Evolutionary conservation across 1,140 invertebrate species (phyloP).

Genomic region (Tachypleus tridentatus): DNA sequence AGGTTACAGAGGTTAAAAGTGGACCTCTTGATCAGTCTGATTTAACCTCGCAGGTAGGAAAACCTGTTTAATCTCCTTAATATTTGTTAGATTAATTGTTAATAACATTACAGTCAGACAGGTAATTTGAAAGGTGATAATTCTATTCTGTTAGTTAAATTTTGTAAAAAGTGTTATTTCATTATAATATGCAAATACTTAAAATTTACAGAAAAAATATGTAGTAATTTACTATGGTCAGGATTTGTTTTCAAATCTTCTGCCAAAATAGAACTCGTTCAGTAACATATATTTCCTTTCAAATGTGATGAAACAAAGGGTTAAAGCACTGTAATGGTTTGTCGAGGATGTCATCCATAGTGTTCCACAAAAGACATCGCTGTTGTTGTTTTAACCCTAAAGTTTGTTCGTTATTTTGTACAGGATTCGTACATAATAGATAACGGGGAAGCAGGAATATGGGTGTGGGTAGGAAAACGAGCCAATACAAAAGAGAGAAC

Average conservation of each 20-base stretch:
- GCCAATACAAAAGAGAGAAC: slow-evolving; percentile 52
- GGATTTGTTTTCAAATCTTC: neutral
- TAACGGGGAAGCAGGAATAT: slow-evolving; percentile 64
- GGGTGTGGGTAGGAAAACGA: slow-evolving; percentile 80
- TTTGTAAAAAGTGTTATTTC: neutral
- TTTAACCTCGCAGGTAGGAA: slow-evolving; percentile 52
- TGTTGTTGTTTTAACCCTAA: no score
- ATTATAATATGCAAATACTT: neutral
- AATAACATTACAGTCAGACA: no score
- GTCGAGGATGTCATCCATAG: no score
- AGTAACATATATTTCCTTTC: neutral
- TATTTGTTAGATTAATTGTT: no score
- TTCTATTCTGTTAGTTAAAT: neutral
- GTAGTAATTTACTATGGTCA: no score
- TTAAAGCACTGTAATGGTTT: no score
- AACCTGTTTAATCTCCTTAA: neutral
- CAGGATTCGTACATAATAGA: slow-evolving; percentile 78
- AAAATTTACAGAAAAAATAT: neutral
- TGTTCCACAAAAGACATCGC: no score
- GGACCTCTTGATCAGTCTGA: slow-evolving; percentile 67
- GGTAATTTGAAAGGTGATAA: no score
- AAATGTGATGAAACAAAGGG: neutral
- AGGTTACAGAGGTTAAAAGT: slow-evolving; percentile 73
- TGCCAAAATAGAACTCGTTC: neutral
- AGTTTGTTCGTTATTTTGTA: slow-evolving; percentile 18